phyloP scores from a whole-genome alignment of 2,113 vertebrate species.

The Xiphophorus maculatus region DNA sequence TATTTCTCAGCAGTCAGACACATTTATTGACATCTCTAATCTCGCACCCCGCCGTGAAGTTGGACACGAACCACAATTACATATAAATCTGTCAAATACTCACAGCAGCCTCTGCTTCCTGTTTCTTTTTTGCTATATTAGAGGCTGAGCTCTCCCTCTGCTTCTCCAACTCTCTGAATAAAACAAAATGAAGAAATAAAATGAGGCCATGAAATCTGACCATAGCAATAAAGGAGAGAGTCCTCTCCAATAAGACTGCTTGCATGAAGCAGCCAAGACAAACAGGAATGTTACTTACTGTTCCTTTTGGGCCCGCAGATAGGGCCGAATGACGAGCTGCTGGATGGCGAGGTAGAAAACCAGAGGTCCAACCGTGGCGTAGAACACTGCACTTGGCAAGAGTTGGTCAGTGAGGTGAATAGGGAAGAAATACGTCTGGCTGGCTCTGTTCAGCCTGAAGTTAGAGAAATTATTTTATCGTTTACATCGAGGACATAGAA shows the following conservation, averaged over 20 bases:
- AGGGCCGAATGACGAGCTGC: slow-evolving; percentile 92
- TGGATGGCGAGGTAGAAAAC: slow-evolving; percentile 93
- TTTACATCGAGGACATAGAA: background rate
- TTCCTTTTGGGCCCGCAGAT: slow-evolving; percentile 92
- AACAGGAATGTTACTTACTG: slow-evolving; percentile 82
- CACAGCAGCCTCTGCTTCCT: slow-evolving; percentile 94
- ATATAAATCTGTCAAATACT: slow-evolving; percentile 67
- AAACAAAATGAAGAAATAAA: slow-evolving; percentile 53
- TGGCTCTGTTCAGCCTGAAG: slow-evolving; percentile 92
- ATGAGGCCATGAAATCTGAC: slow-evolving; percentile 42
- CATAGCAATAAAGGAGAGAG: slow-evolving; percentile 32
- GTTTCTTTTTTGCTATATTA: slow-evolving; percentile 90
- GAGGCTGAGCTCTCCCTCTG: slow-evolving; percentile 89
- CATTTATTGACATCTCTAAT: slow-evolving; percentile 13
- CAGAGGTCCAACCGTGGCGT: slow-evolving; percentile 94
- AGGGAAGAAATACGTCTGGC: slow-evolving; percentile 98
- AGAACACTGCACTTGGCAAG: slow-evolving; percentile 95
- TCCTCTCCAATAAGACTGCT: slow-evolving; percentile 28
- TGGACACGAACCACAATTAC: background rate
- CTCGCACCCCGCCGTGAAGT: background rate
- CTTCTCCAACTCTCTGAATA: slow-evolving; percentile 92
- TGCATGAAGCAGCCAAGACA: slow-evolving; percentile 31
- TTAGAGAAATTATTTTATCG: slow-evolving; percentile 18
- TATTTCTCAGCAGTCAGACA: slow-evolving; percentile 16
- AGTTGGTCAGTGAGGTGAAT: slow-evolving; percentile 97